Base-by-base conservation (phyloP, 2,888 invertebrate genomes). In the Allygus modestus region DNA sequence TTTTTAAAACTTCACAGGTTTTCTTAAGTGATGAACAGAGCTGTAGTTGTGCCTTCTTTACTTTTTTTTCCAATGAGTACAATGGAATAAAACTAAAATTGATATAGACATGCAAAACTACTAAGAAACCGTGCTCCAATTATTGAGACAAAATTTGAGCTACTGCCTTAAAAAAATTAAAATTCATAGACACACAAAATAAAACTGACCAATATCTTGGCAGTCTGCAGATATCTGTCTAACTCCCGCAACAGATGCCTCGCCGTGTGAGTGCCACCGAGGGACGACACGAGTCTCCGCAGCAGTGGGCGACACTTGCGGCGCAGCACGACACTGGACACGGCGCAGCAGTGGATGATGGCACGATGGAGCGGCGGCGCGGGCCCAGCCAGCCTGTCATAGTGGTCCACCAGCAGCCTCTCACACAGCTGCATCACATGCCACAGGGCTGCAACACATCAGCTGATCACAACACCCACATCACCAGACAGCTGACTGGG, bases 391-490 rank as follows among this genome's bases (percentile, higher is more conserved):
- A 96, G 90, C 89, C 94, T 94, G 87, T 92, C 92, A 15, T 92
- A 92, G 91, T 96, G 95, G 87, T 95, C 93, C 85, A 94, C 92
- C 75, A 97, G 91, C 58, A 97, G 91, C 86, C 92, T 92, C 90
- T 95, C 94, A 89, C 95, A 94, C 88, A 97, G 92, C 88, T 94
- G 91, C 91, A 95, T 94, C 87, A 97, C 93, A 90, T 94, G 94
- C 86, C 93, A 92, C 33, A 95, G 90, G 37, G 92, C 96, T 93
- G 88, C 51, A 90, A 41, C 82, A 82, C 23, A 71, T n/a, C 37
- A 71, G 23, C 46, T 46, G 81, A 69, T 7, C 37, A 26, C 46
- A 46, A 15, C 4, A 37, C 7, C 26, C 5, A 26, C 15, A n/a
- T 58, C 61, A 58, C 9, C 26, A 9, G 17, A 26, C 65, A 65